phyloP scores from a whole-genome alignment of 2,797 vertebrate species.

The Phalanger gymnotis region DNA sequence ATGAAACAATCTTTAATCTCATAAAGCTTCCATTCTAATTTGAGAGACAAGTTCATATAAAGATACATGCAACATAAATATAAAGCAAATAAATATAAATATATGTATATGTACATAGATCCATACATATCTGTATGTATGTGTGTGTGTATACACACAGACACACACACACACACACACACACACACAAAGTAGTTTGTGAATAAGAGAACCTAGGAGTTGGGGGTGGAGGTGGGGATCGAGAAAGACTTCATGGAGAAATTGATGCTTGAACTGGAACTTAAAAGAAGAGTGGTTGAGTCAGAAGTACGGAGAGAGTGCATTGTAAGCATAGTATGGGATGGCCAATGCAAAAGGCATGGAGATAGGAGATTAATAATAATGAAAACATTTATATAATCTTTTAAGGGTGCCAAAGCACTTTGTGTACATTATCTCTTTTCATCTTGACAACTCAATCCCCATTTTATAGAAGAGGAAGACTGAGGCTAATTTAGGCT shows the following conservation, averaged over 20 bases:
- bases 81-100: neutral
- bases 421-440: neutral
- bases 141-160: neutral
- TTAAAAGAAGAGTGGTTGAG: neutral
- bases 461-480: neutral
- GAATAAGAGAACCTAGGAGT: neutral
- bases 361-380: neutral
- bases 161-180: too few relatives aligned
- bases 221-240: neutral
- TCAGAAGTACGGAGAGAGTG: neutral
- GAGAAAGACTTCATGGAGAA: neutral
- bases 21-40: neutral
- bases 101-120: neutral
- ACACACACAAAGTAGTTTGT: neutral
- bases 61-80: neutral
- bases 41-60: neutral
- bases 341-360: neutral
- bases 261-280: neutral
- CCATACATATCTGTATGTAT: neutral
- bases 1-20: neutral
- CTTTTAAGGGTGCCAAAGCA: neutral
- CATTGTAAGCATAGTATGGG: neutral
- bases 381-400: neutral
- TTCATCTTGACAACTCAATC: neutral
- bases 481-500: neutral